phyloP scores from a whole-genome alignment of 2,113 vertebrate species.

The Grus americana region DNA sequence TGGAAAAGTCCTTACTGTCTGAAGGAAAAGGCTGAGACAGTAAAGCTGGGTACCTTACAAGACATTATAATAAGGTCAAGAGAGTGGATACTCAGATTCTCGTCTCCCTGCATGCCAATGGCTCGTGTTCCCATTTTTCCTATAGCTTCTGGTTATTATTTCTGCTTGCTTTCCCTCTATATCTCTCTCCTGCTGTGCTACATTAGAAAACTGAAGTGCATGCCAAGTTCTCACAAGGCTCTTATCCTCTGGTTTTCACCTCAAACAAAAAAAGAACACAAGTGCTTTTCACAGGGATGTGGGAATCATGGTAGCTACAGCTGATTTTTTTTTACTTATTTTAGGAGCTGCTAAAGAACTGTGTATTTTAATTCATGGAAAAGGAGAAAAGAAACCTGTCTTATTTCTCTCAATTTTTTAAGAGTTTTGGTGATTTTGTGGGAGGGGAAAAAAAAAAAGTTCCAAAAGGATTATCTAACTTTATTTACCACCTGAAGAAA shows the following conservation, averaged over 20 bases:
- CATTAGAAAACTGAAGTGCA: slow-evolving; percentile 1
- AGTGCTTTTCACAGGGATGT: not conserved
- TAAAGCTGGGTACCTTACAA: not conserved
- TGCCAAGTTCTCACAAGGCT: not conserved
- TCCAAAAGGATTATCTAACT: not conserved
- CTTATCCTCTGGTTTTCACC: not conserved
- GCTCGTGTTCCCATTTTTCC: not conserved
- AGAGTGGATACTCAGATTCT: not conserved
- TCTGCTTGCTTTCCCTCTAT: slow-evolving; percentile 29
- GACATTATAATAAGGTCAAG: not conserved
- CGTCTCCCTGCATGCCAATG: not conserved
- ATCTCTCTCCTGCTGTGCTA: slow-evolving; percentile 7
- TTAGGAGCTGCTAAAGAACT: not conserved
- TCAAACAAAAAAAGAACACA: not conserved
- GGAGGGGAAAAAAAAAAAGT: not conserved
- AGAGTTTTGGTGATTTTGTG: not conserved
- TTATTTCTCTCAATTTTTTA: not conserved
- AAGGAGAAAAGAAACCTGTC: accelerated
- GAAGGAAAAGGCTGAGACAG: not conserved
- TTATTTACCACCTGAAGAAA: not conserved
- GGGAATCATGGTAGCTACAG: not conserved
- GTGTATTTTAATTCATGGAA: not conserved
- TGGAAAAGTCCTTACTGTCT: not conserved
- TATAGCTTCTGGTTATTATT: slow-evolving; percentile 11
- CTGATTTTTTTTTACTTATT: not conserved